These are phyloP conservation scores for Caenorhabditis wallacei DNA, from an alignment of 2,888 invertebrate species.

Conservation along the genomic window DNA sequence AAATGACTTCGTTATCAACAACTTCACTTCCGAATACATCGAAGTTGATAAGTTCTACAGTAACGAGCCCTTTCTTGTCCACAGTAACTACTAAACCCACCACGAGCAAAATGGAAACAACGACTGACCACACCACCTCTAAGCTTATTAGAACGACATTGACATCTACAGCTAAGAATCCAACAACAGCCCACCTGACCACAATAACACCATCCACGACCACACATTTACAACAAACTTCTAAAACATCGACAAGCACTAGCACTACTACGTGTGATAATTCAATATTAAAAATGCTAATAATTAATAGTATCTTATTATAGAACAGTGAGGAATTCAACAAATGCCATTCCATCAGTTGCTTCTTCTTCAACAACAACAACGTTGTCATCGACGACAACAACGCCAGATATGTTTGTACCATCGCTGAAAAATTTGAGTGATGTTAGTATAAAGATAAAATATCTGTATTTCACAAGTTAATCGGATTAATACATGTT, in stretches of 20 bases:
- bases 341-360: constrained; percentile 15
- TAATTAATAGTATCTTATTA: constrained; percentile 30
- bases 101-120: constrained; percentile 16
- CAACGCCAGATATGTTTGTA: constrained; percentile 30
- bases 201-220: neutral
- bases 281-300: neutral
- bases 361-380: constrained; percentile 19
- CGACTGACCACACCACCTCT: neutral
- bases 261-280: constrained; percentile 40
- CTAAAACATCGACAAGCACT: neutral
- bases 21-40: neutral
- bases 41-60: neutral
- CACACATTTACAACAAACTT: neutral
- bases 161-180: neutral
- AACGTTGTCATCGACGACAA: constrained; percentile 3
- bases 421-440: constrained; percentile 70
- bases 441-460: constrained; percentile 49
- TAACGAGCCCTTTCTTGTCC: neutral
- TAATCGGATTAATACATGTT: neutral
- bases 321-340: constrained; percentile 51
- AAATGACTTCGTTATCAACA: neutral
- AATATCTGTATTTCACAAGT: neutral
- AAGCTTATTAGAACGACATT: neutral
- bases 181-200: too few relatives aligned
- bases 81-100: constrained; percentile 11